Conservation (phyloP, 2,888 invertebrate species). For the Agrotis exclamationis region DNA sequence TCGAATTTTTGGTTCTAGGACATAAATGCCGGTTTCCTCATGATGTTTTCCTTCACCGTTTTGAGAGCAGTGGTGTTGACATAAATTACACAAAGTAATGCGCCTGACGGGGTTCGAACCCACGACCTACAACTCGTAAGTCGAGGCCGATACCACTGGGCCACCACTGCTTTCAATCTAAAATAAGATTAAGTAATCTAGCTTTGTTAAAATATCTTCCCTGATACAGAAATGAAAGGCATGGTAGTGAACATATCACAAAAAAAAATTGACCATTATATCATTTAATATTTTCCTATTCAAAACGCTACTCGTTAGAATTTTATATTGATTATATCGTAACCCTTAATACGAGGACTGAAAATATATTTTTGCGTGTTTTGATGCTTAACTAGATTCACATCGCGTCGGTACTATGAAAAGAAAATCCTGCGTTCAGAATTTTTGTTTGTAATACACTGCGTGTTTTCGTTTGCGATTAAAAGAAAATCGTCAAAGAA, state of each 20-base stretch:
- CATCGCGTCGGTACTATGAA: slow-evolving; percentile 27
- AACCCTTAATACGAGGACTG: slow-evolving; percentile 47
- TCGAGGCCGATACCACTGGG: no score
- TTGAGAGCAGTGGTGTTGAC: no score
- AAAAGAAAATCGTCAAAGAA: neutral
- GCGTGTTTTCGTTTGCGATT: neutral
- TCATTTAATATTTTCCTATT: slow-evolving; percentile 26
- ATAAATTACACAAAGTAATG: no score
- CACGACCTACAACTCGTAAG: no score
- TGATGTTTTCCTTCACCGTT: no score
- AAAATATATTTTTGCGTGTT: slow-evolving; percentile 59
- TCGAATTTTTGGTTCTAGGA: no score
- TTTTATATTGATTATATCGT: slow-evolving; percentile 54
- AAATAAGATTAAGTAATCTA: no score
- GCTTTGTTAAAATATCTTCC: no score
- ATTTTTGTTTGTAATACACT: slow-evolving; percentile 4
- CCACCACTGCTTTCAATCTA: no score
- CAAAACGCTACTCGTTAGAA: slow-evolving; percentile 31
- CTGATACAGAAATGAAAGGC: neutral
- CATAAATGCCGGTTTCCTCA: no score
- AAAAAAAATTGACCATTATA: slow-evolving; percentile 30
- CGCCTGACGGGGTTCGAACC: no score
- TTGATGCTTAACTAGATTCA: slow-evolving; percentile 31
- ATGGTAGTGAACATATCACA: slow-evolving; percentile 21
- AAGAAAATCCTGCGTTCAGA: slow-evolving; percentile 11